Evolutionary conservation across 2,888 invertebrate genomes (phyloP), one percentile per base, ranked within the genome.

Genomic region (Drosophila subsilvestris): DNA sequence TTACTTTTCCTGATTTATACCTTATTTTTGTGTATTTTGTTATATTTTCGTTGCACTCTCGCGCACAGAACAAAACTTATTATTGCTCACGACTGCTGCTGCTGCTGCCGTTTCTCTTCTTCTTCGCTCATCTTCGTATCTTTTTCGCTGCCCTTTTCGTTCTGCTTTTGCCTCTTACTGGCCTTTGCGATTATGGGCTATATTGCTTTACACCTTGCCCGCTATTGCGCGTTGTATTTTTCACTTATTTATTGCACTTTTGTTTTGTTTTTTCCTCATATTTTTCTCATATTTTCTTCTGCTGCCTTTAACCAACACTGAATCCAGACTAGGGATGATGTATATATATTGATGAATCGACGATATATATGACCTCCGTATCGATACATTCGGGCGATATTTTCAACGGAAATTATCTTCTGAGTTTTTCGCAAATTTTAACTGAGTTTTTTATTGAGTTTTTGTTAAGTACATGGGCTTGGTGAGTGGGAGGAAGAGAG

Each of bases 251-350:
- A 78, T 83, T 53, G 65, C 79, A 83, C 86, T 75, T 86, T 85
- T 88, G 84, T 88, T 88, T 83, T 88, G 88, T 83, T 85, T 73
- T 88, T 85, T 88, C 86, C 82, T 74, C 73, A 87, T 79, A 25
- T 85, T 86, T 87, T 75, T 79, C 49, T 63, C 32, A 65, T 45
- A 10, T 60, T 48, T 60, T 49, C 5, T 27, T 44, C 55, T 42
- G 22, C 25, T 49, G 29, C 18, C 10, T 12, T 49, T 17, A 5
- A 37, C 10, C 5, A n/a, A 48, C 27, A 27, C 27, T 27, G 27
- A 27, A 27, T 27, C 9, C 9, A 27, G 27, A 27, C 50, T 50
- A 27, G 17, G 9, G 27, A 27, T 27, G 27, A 27, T 27, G 9
- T 27, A 27, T 27, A 27, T 27, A 27, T 27, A 27, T 27, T 27